phyloP scores from a whole-genome alignment of 2,797 vertebrate species.

The Cyclopterus lumpus region DNA sequence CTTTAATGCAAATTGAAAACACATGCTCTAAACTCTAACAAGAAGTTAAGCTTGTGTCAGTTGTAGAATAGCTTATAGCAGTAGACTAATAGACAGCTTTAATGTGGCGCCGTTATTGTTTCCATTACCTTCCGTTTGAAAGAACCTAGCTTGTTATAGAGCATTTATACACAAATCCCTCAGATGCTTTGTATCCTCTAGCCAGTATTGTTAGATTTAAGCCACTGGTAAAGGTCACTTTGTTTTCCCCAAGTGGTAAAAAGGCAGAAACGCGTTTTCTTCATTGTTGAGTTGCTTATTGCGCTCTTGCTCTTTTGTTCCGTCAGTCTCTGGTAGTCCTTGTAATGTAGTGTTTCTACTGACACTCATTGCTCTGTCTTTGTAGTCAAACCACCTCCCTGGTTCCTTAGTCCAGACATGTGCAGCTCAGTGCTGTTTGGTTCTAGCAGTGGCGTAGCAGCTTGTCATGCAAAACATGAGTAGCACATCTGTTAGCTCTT shows the following conservation, averaged over 20 bases:
- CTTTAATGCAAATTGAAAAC: too few relatives aligned
- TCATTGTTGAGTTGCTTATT: neutral
- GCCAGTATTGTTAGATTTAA: conserved; percentile 20
- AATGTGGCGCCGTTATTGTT: conserved; percentile 17
- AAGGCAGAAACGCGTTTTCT: neutral
- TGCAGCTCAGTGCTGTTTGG: conserved; percentile 10
- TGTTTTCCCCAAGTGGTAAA: conserved; percentile 11
- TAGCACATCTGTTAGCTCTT: conserved; percentile 66
- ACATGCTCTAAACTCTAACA: too few relatives aligned
- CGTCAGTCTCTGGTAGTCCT: neutral
- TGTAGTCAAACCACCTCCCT: conserved; percentile 3
- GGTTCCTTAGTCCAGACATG: conserved; percentile 14
- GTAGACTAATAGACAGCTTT: conserved; percentile 20
- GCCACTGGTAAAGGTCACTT: conserved; percentile 2
- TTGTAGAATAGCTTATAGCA: neutral
- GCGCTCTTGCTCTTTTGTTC: neutral
- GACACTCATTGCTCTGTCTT: conserved; percentile 1
- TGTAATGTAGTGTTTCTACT: neutral
- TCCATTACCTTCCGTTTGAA: conserved; percentile 38
- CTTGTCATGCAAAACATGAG: conserved; percentile 54
- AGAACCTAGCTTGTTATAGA: conserved; percentile 15
- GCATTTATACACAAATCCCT: conserved; percentile 7
- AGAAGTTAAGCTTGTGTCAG: conserved; percentile 1
- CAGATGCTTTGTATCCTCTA: conserved; percentile 15
- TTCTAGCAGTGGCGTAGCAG: conserved; percentile 37